Percentiles rank a stretch among this genome's conserved stretches.
Evolutionary conservation across 2,797 vertebrate genomes (phyloP).

Genomic region (Argyrosomus regius): DNA sequence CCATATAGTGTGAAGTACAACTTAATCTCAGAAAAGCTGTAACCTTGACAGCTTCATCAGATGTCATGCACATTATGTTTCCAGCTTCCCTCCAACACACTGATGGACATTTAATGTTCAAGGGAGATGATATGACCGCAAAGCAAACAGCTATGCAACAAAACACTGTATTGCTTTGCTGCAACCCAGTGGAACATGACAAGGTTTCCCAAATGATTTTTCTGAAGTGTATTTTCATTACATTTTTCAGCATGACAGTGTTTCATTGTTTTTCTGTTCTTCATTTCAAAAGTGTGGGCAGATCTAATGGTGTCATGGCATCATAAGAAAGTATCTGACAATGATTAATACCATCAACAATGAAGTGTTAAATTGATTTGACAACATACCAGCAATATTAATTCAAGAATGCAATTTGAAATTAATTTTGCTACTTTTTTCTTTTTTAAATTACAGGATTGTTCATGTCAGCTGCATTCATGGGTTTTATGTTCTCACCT

Average conservation of each 20-base stretch:
- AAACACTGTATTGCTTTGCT: slow-evolving; percentile 51
- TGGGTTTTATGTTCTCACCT: slow-evolving; percentile 85
- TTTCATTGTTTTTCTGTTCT: slow-evolving; percentile 46
- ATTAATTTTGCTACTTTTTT: slow-evolving; percentile 4
- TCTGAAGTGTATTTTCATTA: slow-evolving; percentile 55
- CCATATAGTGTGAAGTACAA: slow-evolving; percentile 15
- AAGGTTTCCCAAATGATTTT: slow-evolving; percentile 58
- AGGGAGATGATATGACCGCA: slow-evolving; percentile 57
- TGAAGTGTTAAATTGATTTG: slow-evolving; percentile 54
- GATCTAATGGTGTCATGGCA: slow-evolving; percentile 55
- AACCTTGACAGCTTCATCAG: slow-evolving; percentile 65
- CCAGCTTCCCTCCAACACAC: slow-evolving; percentile 44
- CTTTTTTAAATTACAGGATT: neutral
- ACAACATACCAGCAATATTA: slow-evolving; percentile 39
- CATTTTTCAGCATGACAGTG: slow-evolving; percentile 38
- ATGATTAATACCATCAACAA: slow-evolving; percentile 69
- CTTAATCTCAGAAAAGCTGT: slow-evolving; percentile 46
- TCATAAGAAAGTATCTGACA: slow-evolving; percentile 50
- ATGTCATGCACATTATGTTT: slow-evolving; percentile 46
- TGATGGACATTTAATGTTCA: slow-evolving; percentile 68
- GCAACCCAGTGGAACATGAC: slow-evolving; percentile 61
- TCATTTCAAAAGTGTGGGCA: slow-evolving; percentile 41
- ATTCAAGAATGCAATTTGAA: slow-evolving; percentile 42
- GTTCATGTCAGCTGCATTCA: neutral
- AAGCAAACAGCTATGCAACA: slow-evolving; percentile 58